Percentiles rank a stretch among this genome's conserved stretches.
These are phyloP conservation scores for Echinometra lucunter DNA, from an alignment of 53 echinoderm and acorn worm species.

Conservation along the genomic window DNA sequence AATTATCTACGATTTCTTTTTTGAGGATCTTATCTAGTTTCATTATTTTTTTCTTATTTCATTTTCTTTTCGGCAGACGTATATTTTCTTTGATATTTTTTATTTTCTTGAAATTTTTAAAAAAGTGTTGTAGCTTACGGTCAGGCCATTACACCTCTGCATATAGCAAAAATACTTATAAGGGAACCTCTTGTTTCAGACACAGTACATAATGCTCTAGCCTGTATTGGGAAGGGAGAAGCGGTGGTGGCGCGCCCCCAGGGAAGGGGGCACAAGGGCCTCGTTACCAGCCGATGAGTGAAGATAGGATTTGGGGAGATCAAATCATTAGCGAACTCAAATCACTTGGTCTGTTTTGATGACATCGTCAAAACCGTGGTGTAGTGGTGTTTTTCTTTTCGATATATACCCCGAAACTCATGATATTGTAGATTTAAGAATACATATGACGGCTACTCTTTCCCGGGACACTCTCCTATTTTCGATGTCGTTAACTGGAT, in stretches of 20 bases:
- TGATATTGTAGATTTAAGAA: background rate
- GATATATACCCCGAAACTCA: background rate
- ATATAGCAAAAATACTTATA: background rate
- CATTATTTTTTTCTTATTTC: too few relatives aligned
- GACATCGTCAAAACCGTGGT: background rate
- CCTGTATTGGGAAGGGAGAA: background rate
- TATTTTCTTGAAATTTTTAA: too few relatives aligned
- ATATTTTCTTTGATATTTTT: too few relatives aligned
- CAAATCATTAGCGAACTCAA: background rate
- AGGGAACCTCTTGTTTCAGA: background rate
- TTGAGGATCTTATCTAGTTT: too few relatives aligned
- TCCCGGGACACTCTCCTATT: background rate
- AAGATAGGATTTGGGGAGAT: background rate
- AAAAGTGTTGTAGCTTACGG: too few relatives aligned
- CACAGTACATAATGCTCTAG: background rate
- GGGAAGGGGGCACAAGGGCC: background rate
- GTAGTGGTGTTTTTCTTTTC: background rate
- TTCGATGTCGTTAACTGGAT: background rate
- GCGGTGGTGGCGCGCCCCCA: conserved; percentile 5
- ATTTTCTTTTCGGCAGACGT: too few relatives aligned
- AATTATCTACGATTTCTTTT: too few relatives aligned
- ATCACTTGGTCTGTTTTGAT: background rate
- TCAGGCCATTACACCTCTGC: too few relatives aligned
- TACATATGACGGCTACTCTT: too few relatives aligned
- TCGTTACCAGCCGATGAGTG: conserved; percentile 9